phyloP scores from a whole-genome alignment of 2,797 vertebrate species.

The Miichthys miiuy region DNA sequence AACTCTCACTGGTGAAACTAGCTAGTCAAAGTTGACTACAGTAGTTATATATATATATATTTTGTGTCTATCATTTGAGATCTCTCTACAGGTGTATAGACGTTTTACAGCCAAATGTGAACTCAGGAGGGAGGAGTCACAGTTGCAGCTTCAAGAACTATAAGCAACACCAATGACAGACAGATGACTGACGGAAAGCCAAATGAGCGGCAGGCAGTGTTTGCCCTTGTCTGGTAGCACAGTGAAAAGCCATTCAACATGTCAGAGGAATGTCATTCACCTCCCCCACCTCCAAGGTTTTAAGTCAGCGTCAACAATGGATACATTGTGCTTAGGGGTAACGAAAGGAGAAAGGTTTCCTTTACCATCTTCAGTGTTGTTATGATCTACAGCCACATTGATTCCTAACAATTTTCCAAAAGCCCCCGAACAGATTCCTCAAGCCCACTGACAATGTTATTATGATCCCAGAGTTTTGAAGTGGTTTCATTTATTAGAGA shows the following conservation, averaged over 20 bases:
- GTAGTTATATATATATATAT: no score
- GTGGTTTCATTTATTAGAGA: not conserved
- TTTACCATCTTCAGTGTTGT: slow-evolving; percentile 50
- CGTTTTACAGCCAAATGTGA: slow-evolving; percentile 27
- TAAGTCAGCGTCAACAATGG: slow-evolving; percentile 69
- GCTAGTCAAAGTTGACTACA: not conserved
- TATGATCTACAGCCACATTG: slow-evolving; percentile 33
- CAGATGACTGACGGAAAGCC: slow-evolving; percentile 49
- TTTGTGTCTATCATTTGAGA: not conserved
- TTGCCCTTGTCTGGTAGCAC: slow-evolving; percentile 60
- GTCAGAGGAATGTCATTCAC: slow-evolving; percentile 76
- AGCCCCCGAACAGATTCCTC: slow-evolving; percentile 9
- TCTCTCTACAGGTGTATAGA: not conserved
- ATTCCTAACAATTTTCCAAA: slow-evolving; percentile 20
- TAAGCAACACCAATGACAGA: slow-evolving; percentile 45
- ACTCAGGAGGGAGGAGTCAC: slow-evolving; percentile 3
- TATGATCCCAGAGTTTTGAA: not conserved
- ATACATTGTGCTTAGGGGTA: slow-evolving; percentile 66
- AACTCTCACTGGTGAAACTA: not conserved
- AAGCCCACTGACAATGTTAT: not conserved
- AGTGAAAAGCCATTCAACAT: slow-evolving; percentile 66
- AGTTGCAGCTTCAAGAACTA: slow-evolving; percentile 10
- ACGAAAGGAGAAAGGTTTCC: slow-evolving; percentile 58
- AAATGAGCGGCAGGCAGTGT: slow-evolving; percentile 54
- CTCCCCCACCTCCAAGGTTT: slow-evolving; percentile 61